Evolutionary conservation across 53 echinoderm and acorn worm genomes (phyloP), one percentile per base, ranked within the genome.

Genomic region (Hippasteria phrygiana): DNA sequence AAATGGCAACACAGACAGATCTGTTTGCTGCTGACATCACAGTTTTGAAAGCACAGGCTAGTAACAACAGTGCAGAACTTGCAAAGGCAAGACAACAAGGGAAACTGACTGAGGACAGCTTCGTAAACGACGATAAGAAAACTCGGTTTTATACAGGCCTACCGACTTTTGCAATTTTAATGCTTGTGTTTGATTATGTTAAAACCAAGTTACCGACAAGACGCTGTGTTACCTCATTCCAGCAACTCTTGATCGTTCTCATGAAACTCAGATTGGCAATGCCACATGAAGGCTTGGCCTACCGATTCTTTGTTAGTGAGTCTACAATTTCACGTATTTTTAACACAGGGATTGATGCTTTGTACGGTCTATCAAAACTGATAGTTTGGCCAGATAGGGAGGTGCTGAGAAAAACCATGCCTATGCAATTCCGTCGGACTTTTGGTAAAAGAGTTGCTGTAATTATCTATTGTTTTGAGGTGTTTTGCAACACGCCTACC

Each of bases 361-460:
- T 55, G 63, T 43, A 71, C 14, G 55, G 47, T 40, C 28, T 83
- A 29, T 39, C 62, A 38, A 39, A 32, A 7, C 55, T 87, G 20
- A 73, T 87, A 50, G 50, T 73, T 26, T 87, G 87, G 87, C 87
- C 74, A 38, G 73, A 71, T 0, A 47, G 87, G 24, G 55, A 87
- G 22, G 69, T 69, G 0, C 31, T 86, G 27, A 14, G 70, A 8
- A 86, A 69, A 28, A 86, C 86, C 28, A 86, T 86, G 86, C 71
- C 86, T 13, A 69, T 86, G 33, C 45, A 67, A 42, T 86, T 86
- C 26, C 70, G 86, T n/a, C 42, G 37, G 50, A 35, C 69, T n/a
- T 86, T 86, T 67, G 72, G 86, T 27, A 71, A 42, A 20, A 43
- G 69, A 45, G 86, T 86, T 45, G 86, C 86, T 14, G 86, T 86